These are phyloP conservation scores for Thomomys bottae DNA, from an alignment of 2,113 vertebrate species.

Conservation along the genomic window DNA sequence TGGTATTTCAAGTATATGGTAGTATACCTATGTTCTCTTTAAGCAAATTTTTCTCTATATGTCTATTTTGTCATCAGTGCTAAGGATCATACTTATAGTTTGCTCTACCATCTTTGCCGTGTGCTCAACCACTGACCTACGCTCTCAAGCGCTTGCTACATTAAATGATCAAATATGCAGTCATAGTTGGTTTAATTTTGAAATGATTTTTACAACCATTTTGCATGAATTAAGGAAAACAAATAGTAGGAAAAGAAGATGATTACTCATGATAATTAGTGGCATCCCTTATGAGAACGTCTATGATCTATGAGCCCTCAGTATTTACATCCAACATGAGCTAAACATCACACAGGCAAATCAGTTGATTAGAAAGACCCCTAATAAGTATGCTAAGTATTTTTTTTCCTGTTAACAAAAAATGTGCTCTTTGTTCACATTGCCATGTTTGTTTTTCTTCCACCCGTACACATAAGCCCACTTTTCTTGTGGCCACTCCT, in stretches of 20 bases:
- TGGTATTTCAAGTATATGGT: neutral
- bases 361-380: neutral
- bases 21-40: neutral
- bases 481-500: neutral
- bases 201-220: neutral
- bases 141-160: neutral
- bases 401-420: neutral
- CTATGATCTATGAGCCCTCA: neutral
- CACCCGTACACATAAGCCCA: neutral
- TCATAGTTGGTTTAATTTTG: constrained; percentile 44
- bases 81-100: neutral
- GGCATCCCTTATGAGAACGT: neutral
- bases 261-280: neutral
- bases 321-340: neutral
- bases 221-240: constrained; percentile 42
- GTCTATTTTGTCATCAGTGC: neutral
- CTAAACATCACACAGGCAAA: neutral
- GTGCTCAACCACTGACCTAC: neutral
- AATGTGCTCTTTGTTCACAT: neutral
- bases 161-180: neutral
- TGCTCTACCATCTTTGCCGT: neutral
- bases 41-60: neutral
- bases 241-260: neutral
- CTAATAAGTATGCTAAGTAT: neutral
- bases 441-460: neutral